A percentile compares a stretch with the other conserved stretches of the same genome.
Conservation (phyloP, 92 coral and sea anemone species). For the Chrysogorgia sp. region DNA sequence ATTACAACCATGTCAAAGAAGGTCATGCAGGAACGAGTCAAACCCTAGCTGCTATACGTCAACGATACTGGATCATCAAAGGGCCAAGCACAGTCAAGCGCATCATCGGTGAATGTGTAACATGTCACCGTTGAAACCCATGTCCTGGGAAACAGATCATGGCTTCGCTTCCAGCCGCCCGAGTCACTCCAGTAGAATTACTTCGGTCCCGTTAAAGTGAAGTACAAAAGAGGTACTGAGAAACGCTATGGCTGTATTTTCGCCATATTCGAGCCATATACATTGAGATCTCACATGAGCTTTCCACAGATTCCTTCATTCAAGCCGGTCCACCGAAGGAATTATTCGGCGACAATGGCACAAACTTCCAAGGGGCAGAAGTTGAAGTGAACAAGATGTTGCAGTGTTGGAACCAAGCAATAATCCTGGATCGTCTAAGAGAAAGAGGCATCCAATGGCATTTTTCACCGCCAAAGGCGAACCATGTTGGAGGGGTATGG, state of each 20-base stretch:
- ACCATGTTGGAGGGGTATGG: slow-evolving; percentile 62
- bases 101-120: slow-evolving; percentile 38
- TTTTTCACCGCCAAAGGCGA: slow-evolving; percentile 57
- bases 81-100: slow-evolving; percentile 54
- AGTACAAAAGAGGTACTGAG: slow-evolving; percentile 30
- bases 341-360: slow-evolving; percentile 47
- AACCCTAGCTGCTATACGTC: slow-evolving; percentile 53
- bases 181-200: slow-evolving; percentile 48
- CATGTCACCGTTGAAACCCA: slow-evolving; percentile 56
- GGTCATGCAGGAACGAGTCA: slow-evolving; percentile 53
- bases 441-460: slow-evolving; percentile 48
- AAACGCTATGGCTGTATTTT: slow-evolving; percentile 67
- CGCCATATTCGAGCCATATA: slow-evolving; percentile 49
- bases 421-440: slow-evolving; percentile 20
- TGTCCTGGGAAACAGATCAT: slow-evolving; percentile 40
- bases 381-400: slow-evolving; percentile 31
- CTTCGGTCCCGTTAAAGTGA: slow-evolving; percentile 44
- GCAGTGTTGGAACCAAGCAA: slow-evolving; percentile 37
- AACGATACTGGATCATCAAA: slow-evolving; percentile 51
- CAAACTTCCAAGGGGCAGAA: slow-evolving; percentile 48
- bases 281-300: slow-evolving; percentile 49
- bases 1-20: slow-evolving; percentile 46
- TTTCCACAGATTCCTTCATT: slow-evolving; percentile 54
- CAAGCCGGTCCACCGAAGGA: slow-evolving; percentile 43
- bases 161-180: slow-evolving; percentile 58